phyloP scores from a whole-genome alignment of 1,140 invertebrate species.

The Heliconius nattereri region DNA sequence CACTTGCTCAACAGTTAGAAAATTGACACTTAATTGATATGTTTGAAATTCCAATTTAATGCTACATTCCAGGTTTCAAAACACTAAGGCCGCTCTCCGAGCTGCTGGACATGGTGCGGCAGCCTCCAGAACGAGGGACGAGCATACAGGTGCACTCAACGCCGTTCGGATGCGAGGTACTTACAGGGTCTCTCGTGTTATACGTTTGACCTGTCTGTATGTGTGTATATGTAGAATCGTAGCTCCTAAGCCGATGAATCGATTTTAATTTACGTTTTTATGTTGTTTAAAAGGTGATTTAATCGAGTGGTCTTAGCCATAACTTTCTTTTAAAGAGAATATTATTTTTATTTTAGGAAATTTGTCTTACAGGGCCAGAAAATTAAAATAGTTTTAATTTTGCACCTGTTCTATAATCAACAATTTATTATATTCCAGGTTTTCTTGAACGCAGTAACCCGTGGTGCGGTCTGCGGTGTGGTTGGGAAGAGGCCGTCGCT shows the following conservation, averaged over 20 bases:
- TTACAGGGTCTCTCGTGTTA: too few species aligned
- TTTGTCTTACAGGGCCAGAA: too few species aligned
- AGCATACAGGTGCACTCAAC: constrained; percentile 78
- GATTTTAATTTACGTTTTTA: neutral
- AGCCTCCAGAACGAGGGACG: constrained; percentile 60
- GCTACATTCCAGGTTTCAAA: constrained; percentile 49
- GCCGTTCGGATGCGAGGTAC: constrained; percentile 80
- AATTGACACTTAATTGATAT: too few species aligned
- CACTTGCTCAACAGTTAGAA: too few species aligned
- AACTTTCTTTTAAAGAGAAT: too few species aligned
- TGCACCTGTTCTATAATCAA: neutral
- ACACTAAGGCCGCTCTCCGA: constrained; percentile 65
- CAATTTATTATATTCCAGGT: constrained; percentile 46
- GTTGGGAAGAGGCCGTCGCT: constrained; percentile 80
- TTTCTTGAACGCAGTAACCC: constrained; percentile 82
- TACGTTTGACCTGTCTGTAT: too few species aligned
- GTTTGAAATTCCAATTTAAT: too few species aligned
- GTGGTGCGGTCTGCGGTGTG: constrained; percentile 82
- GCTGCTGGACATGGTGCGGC: constrained; percentile 60
- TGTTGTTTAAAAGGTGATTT: neutral
- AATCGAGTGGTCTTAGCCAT: too few species aligned
- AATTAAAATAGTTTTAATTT: too few species aligned
- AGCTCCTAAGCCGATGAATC: too few species aligned
- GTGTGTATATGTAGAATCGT: too few species aligned
- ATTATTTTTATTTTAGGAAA: too few species aligned